Base-by-base conservation (phyloP, 2,888 invertebrate species). In the Lochmaea capreae region DNA sequence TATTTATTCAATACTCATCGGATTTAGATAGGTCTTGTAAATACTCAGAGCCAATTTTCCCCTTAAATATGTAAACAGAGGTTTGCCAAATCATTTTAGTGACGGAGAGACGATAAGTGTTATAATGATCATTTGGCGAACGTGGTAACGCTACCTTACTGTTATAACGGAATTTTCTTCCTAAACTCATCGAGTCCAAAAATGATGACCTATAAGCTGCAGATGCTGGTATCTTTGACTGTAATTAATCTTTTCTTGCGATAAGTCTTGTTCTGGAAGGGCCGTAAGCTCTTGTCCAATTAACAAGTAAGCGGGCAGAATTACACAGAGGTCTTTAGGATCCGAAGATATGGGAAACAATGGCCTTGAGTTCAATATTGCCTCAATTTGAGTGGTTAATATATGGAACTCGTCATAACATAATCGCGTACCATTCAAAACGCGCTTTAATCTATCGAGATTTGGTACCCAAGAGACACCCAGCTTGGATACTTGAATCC, bases 321-420 rank as follows among this genome's bases (percentile, higher is more conserved):
- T 73, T 58, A 71, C 74, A 26, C 65, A 62, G 11, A 71, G 72
- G 46, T 46, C 46, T 12, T 46, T 46, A 12, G 46, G 46, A 12
- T 46, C 46, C 12, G 46, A 46, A 46, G 46, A 12, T 16, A 78
- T 22, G 58, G 76, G 75, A 14, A 54, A 73, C 10, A 80, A 18
- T 67, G 83, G 83, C 49, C 82, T 54, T 11, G 79, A 82, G 75
- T 84, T 84, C 14, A 82, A 61, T 22, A 76, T 69, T 3, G 81
- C 79, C 71, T 82, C 80, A 49, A 82, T 78, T 68, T 82, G 78
- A 11, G 70, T 71, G 8, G 79, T 22, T 3, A 81, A 26, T 0
- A 81, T 83, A 22, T 65, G 49, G 33, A 83, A 76, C 65, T 84
- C 80, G 67, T 82, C 80, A 65, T 77, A 80, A 9, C 78, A 80